A percentile compares a stretch with the other conserved stretches of the same genome.
phyloP scores from a whole-genome alignment of 2,888 invertebrate genomes.

The Cantharis nigra region DNA sequence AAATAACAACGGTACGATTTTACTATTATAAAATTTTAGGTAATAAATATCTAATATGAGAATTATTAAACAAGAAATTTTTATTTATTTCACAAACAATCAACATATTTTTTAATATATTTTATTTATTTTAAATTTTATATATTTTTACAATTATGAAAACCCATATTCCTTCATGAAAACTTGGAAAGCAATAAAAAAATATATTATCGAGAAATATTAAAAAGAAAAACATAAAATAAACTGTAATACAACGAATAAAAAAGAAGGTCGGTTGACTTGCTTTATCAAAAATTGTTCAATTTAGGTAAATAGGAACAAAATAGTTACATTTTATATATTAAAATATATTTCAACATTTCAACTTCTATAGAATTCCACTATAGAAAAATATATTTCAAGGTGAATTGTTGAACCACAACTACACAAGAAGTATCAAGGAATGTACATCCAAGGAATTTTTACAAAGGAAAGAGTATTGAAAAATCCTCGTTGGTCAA shows the following conservation, averaged over 20 bases:
- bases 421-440: not conserved
- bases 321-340: not conserved
- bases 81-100: conserved; percentile 35
- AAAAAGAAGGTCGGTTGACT: not conserved
- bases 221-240: not conserved
- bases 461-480: not conserved
- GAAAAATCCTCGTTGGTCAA: not conserved
- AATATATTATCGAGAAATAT: not conserved
- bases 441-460: not conserved
- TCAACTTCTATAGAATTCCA: conserved; percentile 1
- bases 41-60: conserved; percentile 36
- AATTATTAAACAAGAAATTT: conserved; percentile 28
- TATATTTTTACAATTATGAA: not conserved
- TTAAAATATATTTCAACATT: not conserved
- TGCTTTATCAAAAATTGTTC: not conserved
- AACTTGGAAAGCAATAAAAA: not conserved
- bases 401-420: not conserved
- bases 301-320: not conserved
- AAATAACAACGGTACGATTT: conserved; percentile 34
- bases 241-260: not conserved
- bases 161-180: not conserved
- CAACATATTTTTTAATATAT: conserved; percentile 13
- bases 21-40: conserved; percentile 34
- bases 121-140: not conserved
- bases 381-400: conserved; percentile 3